Base-by-base conservation (phyloP, 2,888 invertebrate genomes). In the Epinotia bilunana region DNA sequence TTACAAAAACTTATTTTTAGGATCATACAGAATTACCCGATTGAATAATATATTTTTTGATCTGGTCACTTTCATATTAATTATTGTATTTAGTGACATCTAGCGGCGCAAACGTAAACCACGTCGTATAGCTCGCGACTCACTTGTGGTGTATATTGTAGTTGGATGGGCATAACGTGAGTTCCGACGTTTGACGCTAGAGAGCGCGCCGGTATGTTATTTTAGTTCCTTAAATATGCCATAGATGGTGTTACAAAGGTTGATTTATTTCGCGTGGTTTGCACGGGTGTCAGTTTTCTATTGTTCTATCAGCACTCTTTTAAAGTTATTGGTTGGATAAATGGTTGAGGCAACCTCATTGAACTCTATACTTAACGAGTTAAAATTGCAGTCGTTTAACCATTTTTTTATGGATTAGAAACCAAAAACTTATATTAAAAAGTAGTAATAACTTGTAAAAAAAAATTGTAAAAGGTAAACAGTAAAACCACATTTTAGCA, bases 401-500 rank as follows among this genome's bases (percentile, higher is more conserved):
- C 13, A 7, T 2, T 53, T 53, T 16, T 39, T n/a, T 7, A 53
- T 53, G 16, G 53, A 53, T 53, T 53, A 16, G n/a, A 53, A n/a
- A 39, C 39, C 9, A 9, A 39, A 39, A 39, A 9, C 39, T 33
- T 7, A 39, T 39, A 4, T 2, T 9, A 0, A 7, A 39, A 9
- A 39, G 39, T 39, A 6, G 9, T 1, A 9, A 39, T 9, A 9
- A 9, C 39, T 39, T 33, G n/a, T 49, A 20, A 20, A 20, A 20
- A 20, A 1, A 20, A n/a, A 7, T 53, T 6, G 16, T n/a, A n/a
- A 53, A 53, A n/a, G n/a, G n/a, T 53, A 53, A 76, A 79, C 86
- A 83, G 91, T 88, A 87, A 86, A 87, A 83, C 61, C 78, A 67
- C 23, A 65, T 13, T 75, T 78, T 87, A 83, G 91, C 91, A 89